A percentile compares a stretch with the other conserved stretches of the same genome.
These are phyloP conservation scores for Tilapia sparmanii DNA, from an alignment of 2,113 vertebrate species.

Conservation along the genomic window DNA sequence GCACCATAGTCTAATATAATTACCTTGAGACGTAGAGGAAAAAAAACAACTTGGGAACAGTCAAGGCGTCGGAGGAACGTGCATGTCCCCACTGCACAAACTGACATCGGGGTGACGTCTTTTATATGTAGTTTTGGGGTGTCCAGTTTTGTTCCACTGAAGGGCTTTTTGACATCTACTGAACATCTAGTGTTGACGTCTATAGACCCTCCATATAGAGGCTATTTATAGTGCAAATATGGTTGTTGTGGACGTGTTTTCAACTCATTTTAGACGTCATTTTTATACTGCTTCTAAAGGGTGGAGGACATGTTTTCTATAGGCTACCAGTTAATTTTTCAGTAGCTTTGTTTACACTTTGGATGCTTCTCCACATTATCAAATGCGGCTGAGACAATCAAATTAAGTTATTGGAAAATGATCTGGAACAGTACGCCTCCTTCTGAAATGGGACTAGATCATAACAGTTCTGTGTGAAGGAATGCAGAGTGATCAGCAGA, in stretches of 20 bases:
- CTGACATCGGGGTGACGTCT: rapidly evolving
- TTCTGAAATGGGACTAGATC: not conserved
- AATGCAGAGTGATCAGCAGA: not conserved
- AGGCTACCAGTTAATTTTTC: not conserved
- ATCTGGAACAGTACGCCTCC: not conserved
- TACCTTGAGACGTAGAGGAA: slow-evolving; percentile 79
- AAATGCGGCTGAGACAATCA: not conserved
- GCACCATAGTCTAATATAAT: slow-evolving; percentile 85
- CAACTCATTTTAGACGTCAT: not conserved
- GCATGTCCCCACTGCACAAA: rapidly evolving
- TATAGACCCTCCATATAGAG: not conserved
- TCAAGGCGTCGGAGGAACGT: not conserved
- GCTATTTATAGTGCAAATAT: rapidly evolving
- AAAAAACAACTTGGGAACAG: not conserved
- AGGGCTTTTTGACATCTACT: not conserved
- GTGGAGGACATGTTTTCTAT: not conserved
- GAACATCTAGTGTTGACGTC: not conserved
- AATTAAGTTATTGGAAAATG: not conserved
- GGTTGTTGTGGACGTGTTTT: not conserved
- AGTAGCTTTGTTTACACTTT: not conserved
- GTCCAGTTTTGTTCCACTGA: not conserved
- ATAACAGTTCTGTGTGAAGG: not conserved
- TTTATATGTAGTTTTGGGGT: not conserved
- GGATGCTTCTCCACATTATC: not conserved
- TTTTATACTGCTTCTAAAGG: not conserved